phyloP scores from a whole-genome alignment of 2,888 invertebrate genomes.

The Mythimna vitellina region DNA sequence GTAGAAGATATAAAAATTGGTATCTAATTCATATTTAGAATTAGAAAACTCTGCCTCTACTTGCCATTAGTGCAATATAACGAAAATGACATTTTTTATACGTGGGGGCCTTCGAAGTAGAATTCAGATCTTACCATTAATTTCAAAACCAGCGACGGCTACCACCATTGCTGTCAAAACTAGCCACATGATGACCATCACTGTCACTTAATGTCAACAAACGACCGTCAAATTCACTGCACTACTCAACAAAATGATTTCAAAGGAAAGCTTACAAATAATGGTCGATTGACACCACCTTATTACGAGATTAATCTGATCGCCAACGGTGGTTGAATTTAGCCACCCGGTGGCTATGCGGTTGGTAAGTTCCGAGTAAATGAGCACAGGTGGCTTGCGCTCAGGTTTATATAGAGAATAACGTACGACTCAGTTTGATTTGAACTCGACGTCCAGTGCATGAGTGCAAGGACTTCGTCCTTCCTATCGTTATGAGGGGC shows the following conservation, averaged over 20 bases:
- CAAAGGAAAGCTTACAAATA: background rate
- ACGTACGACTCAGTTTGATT: constrained; percentile 2
- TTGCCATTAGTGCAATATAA: too few relatives aligned
- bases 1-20: too few relatives aligned
- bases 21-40: too few relatives aligned
- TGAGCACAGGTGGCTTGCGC: background rate
- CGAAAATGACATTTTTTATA: too few relatives aligned
- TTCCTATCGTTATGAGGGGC: too few relatives aligned
- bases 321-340: background rate
- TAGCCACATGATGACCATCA: constrained; percentile 28
- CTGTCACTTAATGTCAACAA: constrained; percentile 13
- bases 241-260: background rate
- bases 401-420: constrained; percentile 18
- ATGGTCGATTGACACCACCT: background rate
- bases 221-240: background rate
- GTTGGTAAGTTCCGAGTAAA: constrained; percentile 1
- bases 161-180: constrained; percentile 28
- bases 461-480: background rate
- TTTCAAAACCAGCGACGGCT: constrained; percentile 30
- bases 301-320: background rate
- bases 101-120: too few relatives aligned
- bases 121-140: constrained; percentile 35
- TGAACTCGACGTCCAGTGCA: background rate
- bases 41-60: too few relatives aligned
- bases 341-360: constrained; percentile 1